A percentile compares a stretch with the other conserved stretches of the same genome.
Evolutionary conservation across 2,797 vertebrate genomes (phyloP).

Genomic region (Chaetodon trifasciatus): DNA sequence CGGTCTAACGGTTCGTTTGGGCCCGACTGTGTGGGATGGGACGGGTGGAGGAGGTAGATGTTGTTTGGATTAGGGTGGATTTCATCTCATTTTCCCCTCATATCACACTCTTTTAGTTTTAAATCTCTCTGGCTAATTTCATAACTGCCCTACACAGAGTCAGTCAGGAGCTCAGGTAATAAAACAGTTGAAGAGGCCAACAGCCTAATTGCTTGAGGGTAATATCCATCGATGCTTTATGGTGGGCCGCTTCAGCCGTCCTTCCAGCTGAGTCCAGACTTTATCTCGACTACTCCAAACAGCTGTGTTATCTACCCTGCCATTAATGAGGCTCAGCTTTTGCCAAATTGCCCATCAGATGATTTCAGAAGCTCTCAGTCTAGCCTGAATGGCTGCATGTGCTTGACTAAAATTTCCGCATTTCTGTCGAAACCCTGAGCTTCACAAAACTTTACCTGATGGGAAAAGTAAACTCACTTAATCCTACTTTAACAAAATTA

Average conservation of each 20-base stretch:
- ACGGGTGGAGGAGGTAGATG: not conserved
- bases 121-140: not conserved
- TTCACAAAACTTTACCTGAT: not conserved
- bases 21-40: not conserved
- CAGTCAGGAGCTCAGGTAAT: not conserved
- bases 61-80: not conserved
- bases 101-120: not conserved
- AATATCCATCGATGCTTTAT: constrained; percentile 21
- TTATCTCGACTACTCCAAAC: constrained; percentile 24
- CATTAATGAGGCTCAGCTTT: constrained; percentile 22
- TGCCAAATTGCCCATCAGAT: constrained; percentile 11
- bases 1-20: not conserved
- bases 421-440: not conserved
- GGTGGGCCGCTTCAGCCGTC: constrained; percentile 9
- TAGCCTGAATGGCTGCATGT: not conserved
- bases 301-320: not conserved
- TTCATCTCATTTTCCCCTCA: not conserved
- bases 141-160: not conserved
- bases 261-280: constrained; percentile 11
- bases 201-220: constrained; percentile 5
- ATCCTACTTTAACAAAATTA: not conserved
- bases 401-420: not conserved
- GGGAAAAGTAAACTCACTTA: not conserved
- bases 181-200: constrained; percentile 6
- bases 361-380: constrained; percentile 4